These are phyloP conservation scores for Pycnomerus fuliginosus DNA, from an alignment of 2,888 invertebrate genomes.

Conservation along the genomic window DNA sequence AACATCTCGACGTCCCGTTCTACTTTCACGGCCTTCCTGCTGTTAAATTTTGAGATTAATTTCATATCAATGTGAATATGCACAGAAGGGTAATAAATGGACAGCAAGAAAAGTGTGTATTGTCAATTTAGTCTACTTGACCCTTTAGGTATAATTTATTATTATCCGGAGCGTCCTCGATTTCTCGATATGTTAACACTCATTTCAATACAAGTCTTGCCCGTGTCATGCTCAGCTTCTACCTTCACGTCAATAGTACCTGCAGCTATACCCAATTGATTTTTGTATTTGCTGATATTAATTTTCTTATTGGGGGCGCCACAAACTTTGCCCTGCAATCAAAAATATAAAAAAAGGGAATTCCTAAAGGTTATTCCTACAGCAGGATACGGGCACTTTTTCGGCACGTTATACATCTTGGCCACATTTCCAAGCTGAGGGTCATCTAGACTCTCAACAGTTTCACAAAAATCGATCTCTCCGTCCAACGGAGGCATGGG, in stretches of 20 bases:
- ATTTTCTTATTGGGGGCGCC: constrained; percentile 45
- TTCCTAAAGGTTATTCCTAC: no score
- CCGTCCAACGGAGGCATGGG: constrained; percentile 51
- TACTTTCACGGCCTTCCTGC: no score
- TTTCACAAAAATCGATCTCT: constrained; percentile 51
- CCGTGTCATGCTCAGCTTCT: constrained; percentile 51
- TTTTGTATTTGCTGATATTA: constrained; percentile 52
- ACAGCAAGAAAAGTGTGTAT: no score
- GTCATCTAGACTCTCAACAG: constrained; percentile 35
- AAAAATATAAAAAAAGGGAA: no score
- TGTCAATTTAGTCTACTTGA: no score
- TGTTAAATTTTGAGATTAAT: no score
- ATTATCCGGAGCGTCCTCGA: no score
- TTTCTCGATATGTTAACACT: constrained; percentile 22
- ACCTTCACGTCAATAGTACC: constrained; percentile 49
- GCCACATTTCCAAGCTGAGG: constrained; percentile 35
- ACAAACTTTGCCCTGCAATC: constrained; percentile 44
- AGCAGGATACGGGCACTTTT: constrained; percentile 49
- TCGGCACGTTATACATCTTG: constrained; percentile 49
- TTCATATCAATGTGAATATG: no score
- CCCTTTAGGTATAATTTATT: no score
- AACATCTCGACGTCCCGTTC: no score
- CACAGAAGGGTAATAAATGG: no score
- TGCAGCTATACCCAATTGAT: constrained; percentile 50
- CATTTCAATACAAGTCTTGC: constrained; percentile 39